A percentile compares a stretch with the other conserved stretches of the same genome.
Conservation (phyloP, 1,140 invertebrate species). For the Zaprionus davidi region DNA sequence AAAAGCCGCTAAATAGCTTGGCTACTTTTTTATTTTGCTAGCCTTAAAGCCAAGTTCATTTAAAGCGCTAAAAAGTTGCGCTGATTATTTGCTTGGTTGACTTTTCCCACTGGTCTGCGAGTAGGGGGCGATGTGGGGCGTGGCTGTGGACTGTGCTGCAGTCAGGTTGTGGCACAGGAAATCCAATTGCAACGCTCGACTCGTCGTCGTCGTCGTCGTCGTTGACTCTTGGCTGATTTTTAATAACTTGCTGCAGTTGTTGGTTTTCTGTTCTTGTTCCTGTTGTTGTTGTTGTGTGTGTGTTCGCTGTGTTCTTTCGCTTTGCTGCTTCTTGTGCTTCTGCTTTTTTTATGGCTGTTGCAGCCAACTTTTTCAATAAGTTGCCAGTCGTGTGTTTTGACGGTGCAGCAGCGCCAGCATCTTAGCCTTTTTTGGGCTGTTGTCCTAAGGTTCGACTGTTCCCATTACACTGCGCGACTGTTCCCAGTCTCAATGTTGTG, state of each 20-base stretch:
- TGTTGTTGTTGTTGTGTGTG: slow-evolving; percentile 1
- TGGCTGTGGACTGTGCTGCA: background rate
- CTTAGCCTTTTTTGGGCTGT: slow-evolving; percentile 30
- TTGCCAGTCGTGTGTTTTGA: slow-evolving; percentile 55
- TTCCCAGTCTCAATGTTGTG: background rate
- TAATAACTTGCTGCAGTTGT: slow-evolving; percentile 46
- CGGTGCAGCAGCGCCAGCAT: slow-evolving; percentile 22
- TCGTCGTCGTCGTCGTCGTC: background rate
- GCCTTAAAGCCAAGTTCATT: background rate
- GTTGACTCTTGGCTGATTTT: slow-evolving; percentile 36
- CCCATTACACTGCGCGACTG: background rate
- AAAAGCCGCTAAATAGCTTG: slow-evolving; percentile 3
- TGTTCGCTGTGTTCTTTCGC: slow-evolving; percentile 24
- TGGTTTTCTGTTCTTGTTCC: slow-evolving; percentile 8
- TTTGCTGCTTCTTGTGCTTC: slow-evolving; percentile 33
- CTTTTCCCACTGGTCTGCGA: background rate
- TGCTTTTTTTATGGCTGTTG: slow-evolving; percentile 28
- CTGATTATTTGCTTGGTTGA: slow-evolving; percentile 4
- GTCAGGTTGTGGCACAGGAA: slow-evolving; percentile 14
- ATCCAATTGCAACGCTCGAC: slow-evolving; percentile 33
- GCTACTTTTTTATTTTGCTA: background rate
- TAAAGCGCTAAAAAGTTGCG: slow-evolving; percentile 3
- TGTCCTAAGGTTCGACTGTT: background rate
- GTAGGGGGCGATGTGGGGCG: background rate
- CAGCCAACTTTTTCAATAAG: slow-evolving; percentile 78